Evolutionary conservation across 2,113 vertebrate species (phyloP).

Genomic region (Penelope pileata): DNA sequence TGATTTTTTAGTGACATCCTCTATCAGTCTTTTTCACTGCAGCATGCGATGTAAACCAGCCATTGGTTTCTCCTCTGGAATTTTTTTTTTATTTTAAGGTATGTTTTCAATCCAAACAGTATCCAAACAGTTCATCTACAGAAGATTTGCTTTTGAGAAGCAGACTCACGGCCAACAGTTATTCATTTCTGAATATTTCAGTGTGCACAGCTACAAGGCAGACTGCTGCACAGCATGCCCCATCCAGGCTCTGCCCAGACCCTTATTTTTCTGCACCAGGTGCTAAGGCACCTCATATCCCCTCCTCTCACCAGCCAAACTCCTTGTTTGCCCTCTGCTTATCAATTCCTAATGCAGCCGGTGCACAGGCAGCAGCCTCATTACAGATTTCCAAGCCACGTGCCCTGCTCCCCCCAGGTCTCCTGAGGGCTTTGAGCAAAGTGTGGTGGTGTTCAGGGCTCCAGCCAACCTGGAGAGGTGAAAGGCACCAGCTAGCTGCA

Average conservation of each 20-base stretch:
- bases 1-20: neutral
- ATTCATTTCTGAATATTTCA: neutral
- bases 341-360: neutral
- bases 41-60: neutral
- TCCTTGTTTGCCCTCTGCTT: neutral
- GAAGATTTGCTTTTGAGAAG: neutral
- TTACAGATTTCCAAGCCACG: neutral
- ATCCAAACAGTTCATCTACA: neutral
- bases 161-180: neutral
- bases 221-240: neutral
- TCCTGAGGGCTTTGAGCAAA: neutral
- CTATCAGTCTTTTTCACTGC: conserved; percentile 36
- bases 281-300: neutral
- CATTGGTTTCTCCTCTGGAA: neutral
- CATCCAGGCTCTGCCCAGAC: neutral
- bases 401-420: neutral
- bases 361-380: neutral
- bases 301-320: neutral
- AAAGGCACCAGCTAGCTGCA: neutral
- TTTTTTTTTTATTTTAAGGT: neutral
- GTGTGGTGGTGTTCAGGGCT: neutral
- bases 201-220: neutral
- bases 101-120: neutral
- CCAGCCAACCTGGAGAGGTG: neutral
- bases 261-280: neutral